A percentile compares a stretch with the other conserved stretches of the same genome.
These are phyloP conservation scores for Amblyraja radiata DNA, from an alignment of 2,797 vertebrate species.

Conservation along the genomic window DNA sequence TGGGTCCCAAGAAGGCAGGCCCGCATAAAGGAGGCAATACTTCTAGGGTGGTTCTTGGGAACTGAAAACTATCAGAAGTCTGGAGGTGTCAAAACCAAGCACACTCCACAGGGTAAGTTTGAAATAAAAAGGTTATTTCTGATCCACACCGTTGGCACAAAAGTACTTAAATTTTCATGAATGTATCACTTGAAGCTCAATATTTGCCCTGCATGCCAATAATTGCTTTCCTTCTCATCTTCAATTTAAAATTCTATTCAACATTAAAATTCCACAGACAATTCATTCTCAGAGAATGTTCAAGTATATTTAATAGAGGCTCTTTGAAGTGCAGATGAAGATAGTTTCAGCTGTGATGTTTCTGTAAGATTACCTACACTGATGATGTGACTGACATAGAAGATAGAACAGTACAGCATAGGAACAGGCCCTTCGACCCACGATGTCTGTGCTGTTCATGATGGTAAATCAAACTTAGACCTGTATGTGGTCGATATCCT, in stretches of 20 bases:
- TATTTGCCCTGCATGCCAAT: not conserved
- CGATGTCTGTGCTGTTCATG: too few relatives aligned
- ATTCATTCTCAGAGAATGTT: not conserved
- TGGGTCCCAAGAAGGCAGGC: not conserved
- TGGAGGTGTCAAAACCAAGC: not conserved
- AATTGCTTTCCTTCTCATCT: not conserved
- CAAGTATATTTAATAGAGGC: not conserved
- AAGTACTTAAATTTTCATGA: not conserved
- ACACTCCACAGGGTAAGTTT: not conserved
- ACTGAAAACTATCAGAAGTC: slow-evolving; percentile 17
- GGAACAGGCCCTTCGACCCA: too few relatives aligned
- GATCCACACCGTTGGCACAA: not conserved
- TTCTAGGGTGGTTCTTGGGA: slow-evolving; percentile 30
- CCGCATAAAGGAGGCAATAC: not conserved
- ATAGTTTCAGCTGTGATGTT: not conserved
- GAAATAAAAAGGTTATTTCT: not conserved
- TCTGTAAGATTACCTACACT: not conserved
- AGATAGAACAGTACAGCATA: too few relatives aligned
- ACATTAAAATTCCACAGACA: not conserved
- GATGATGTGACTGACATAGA: not conserved
- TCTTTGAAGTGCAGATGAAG: not conserved
- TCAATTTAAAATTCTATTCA: not conserved
- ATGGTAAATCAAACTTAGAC: too few relatives aligned
- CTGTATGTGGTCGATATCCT: too few relatives aligned
- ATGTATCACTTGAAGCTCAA: too few relatives aligned